phyloP scores from a whole-genome alignment of 2,113 vertebrate genomes.

The crab-eating macaque (Macaca fascicularis) region T2T-MFA8v1.1 NC_088387.1:49560001-49560500 shows the following conservation, averaged over 20 bases:
- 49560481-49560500: not conserved
- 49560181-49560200: not conserved
- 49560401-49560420: not conserved
- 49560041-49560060: not conserved
- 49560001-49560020: not conserved
- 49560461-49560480: not conserved
- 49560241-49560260: not conserved
- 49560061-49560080: slow-evolving; percentile 13
- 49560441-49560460: not conserved
- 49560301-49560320: slow-evolving; percentile 1
- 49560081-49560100: not conserved
- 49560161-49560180: not conserved
- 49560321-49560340: not conserved
- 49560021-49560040: not conserved
- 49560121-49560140: slow-evolving; percentile 32
- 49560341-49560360: not conserved
- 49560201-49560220: slow-evolving; percentile 24
- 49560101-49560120: not conserved
- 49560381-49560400: not conserved
- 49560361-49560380: not conserved
- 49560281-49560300: not conserved
- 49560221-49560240: not conserved
- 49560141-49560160: not conserved
- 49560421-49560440: not conserved
- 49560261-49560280: not conserved